These are phyloP conservation scores for Brachypterus glaber DNA, from an alignment of 2,888 invertebrate species.

Conservation along the genomic window DNA sequence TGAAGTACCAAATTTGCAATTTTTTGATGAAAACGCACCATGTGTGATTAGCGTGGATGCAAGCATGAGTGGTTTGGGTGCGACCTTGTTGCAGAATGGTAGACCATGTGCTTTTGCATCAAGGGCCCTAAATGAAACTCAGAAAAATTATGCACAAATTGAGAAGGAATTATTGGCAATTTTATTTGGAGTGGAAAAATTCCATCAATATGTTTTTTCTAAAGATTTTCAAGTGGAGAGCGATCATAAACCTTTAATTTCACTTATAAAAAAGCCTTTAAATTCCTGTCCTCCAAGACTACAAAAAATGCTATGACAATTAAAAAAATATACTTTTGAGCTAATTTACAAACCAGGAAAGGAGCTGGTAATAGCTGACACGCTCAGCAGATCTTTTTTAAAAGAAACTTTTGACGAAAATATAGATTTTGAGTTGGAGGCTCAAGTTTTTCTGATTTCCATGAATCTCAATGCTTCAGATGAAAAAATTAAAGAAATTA, in stretches of 20 bases:
- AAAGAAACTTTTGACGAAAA: neutral
- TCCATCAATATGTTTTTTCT: too few relatives aligned
- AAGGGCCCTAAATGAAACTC: constrained; percentile 9
- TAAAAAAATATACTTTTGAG: too few relatives aligned
- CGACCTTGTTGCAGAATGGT: constrained; percentile 10
- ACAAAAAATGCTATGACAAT: constrained; percentile 8
- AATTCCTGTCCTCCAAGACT: neutral
- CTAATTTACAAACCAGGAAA: constrained; percentile 6
- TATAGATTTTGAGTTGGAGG: too few relatives aligned
- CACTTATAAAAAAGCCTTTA: constrained; percentile 10
- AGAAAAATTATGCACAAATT: constrained; percentile 10
- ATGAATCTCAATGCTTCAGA: too few relatives aligned
- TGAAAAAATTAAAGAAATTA: too few relatives aligned
- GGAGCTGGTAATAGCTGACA: constrained; percentile 6
- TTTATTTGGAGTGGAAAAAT: constrained; percentile 1
- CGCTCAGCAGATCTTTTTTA: constrained; percentile 8
- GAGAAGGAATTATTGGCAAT: constrained; percentile 7
- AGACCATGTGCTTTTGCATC: constrained; percentile 11
- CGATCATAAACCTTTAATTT: constrained; percentile 8
- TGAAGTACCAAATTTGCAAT: constrained; percentile 12
- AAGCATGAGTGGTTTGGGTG: constrained; percentile 11
- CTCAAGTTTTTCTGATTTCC: too few relatives aligned
- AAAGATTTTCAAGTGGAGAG: neutral
- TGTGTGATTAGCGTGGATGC: constrained; percentile 10
- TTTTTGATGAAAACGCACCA: constrained; percentile 7